These are phyloP conservation scores for Chelonus insularis DNA, from an alignment of 1,140 invertebrate genomes.

Conservation along the genomic window DNA sequence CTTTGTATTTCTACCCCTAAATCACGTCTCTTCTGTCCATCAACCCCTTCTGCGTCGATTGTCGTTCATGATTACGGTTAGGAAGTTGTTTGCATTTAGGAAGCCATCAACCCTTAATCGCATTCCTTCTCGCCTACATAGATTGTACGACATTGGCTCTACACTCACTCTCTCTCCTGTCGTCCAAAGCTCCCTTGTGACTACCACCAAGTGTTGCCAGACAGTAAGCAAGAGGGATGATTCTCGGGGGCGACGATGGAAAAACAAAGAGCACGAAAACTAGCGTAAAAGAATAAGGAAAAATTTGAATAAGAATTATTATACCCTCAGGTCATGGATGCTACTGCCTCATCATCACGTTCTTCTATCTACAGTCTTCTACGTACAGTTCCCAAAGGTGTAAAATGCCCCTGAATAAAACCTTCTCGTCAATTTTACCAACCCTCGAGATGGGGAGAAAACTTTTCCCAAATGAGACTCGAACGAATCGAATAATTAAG, in stretches of 20 bases:
- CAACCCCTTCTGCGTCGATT: conserved; percentile 33
- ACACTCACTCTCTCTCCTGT: neutral
- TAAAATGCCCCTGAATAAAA: conserved; percentile 17
- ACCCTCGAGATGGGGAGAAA: neutral
- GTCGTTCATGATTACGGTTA: conserved; percentile 45
- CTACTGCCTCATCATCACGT: conserved; percentile 17
- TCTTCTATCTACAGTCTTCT: neutral
- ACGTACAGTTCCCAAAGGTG: conserved; percentile 2
- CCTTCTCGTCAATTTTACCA: neutral
- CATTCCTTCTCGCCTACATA: conserved; percentile 55
- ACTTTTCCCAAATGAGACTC: conserved; percentile 5
- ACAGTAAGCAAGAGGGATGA: conserved; percentile 21
- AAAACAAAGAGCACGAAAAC: neutral
- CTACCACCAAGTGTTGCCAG: neutral
- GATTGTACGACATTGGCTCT: conserved; percentile 40
- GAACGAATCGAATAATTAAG: conserved; percentile 44
- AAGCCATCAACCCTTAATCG: conserved; percentile 61
- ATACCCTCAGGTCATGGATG: conserved; percentile 13
- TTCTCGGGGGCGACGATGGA: conserved; percentile 13
- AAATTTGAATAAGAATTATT: conserved; percentile 30
- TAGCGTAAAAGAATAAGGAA: neutral
- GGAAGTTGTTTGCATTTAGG: conserved; percentile 59
- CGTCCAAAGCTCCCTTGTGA: conserved; percentile 18
- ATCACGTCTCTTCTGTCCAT: conserved; percentile 8
- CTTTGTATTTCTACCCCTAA: neutral